Evolutionary conservation across 2,888 invertebrate genomes (phyloP).

Genomic region (Tanytarsus gracilentus): DNA sequence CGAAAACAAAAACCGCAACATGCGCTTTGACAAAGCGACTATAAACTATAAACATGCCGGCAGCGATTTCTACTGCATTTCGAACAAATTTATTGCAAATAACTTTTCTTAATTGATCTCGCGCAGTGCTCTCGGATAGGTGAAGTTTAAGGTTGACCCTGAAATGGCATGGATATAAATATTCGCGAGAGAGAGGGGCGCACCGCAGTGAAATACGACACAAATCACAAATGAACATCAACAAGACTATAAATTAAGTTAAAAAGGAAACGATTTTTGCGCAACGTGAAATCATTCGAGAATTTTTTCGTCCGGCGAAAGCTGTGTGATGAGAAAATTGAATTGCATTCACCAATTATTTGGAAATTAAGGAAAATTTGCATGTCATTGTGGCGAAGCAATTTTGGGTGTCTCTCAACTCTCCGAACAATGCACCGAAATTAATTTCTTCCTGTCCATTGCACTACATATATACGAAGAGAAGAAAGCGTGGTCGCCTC

Average conservation of each 20-base stretch:
- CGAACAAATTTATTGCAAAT: constrained; percentile 24
- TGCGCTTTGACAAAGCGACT: constrained; percentile 11
- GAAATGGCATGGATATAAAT: background rate
- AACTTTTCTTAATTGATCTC: constrained; percentile 25
- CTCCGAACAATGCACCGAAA: background rate
- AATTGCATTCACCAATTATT: no score
- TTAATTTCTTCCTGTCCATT: constrained; percentile 19
- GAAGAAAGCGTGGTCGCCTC: background rate
- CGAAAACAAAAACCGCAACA: background rate
- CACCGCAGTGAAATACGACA: background rate
- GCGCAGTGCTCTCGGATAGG: background rate
- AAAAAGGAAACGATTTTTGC: background rate
- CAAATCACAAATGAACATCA: background rate
- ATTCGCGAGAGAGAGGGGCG: background rate
- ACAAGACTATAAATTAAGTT: constrained; percentile 20
- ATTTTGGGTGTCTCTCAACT: background rate
- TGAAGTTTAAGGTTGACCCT: constrained; percentile 21
- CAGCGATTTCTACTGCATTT: constrained; percentile 5
- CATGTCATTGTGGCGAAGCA: no score
- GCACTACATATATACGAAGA: background rate
- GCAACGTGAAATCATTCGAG: constrained; percentile 1
- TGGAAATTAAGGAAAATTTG: no score
- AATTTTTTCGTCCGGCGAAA: background rate
- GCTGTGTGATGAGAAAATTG: no score
- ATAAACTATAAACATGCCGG: constrained; percentile 11